Evolutionary conservation across 2,113 vertebrate species (phyloP), one percentile per base, ranked within the genome.

Genomic region (Tupaia chinensis): DNA sequence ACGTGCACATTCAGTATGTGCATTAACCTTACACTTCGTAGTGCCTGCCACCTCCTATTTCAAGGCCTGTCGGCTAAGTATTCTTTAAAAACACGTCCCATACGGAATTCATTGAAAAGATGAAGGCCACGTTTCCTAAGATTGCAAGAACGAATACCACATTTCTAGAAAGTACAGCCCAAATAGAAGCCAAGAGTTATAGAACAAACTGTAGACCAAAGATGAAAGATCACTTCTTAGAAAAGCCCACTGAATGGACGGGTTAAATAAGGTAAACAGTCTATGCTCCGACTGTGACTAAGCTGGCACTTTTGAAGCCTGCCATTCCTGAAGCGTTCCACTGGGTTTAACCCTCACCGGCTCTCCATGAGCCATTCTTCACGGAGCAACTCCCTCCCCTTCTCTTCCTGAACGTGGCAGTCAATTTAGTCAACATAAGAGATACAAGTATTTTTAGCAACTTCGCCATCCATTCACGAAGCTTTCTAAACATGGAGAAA

Each of bases 401-500:
- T 89, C 63, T 58, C 84, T 44, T 58, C 84, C 44, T 79, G 58
- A 89, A 80, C 10, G 32, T 34, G 83, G 63, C 32, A 77, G 66
- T 81, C 53, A 66, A 54, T 27, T 78, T 17, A 25, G 54, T 27
- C 77, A 94, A 90, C 15, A 58, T 25, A 72, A 89, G 58, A 29
- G 89, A 93, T 76, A 32, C 4, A 54, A 78, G 82, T 92, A 87
- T 90, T 96, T 95, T 93, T 72, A 93, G 88, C 76, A 53, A 93
- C 73, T 94, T 77, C 83, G 78, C 85, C 25, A 76, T 70, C 7
- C n/a, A 89, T 79, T 85, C 63, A 54, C 5, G 84, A 86, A 87
- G 92, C 87, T 86, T 77, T 63, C 68, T 73, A 73, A 91, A 83
- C 58, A 87, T 4, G 27, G 8, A 76, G 53, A 69, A 87, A 96